Evolutionary conservation across 2,113 vertebrate genomes (phyloP).

Genomic region (Manacus vitellinus): DNA sequence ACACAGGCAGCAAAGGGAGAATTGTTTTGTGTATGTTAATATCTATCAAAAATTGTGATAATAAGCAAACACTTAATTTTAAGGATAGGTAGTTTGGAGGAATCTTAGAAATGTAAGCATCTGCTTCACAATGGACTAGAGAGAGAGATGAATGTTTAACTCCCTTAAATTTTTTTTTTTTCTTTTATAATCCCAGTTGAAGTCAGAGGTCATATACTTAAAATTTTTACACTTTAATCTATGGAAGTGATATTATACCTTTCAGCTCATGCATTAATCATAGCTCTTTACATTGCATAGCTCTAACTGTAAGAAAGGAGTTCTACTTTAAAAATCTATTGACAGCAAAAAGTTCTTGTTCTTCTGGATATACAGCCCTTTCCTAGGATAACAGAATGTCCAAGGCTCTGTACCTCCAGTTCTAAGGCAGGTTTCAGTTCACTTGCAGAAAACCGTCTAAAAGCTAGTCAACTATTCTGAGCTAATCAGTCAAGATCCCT

Average conservation of each 20-base stretch:
- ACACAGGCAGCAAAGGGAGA: not conserved
- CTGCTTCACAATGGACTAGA: not conserved
- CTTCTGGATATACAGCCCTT: not conserved
- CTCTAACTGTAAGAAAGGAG: not conserved
- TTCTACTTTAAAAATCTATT: not conserved
- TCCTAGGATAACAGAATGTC: not conserved
- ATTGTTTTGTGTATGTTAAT: not conserved
- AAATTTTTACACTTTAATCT: conserved; percentile 4
- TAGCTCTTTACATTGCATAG: not conserved
- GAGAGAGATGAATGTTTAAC: not conserved
- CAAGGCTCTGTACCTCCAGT: not conserved
- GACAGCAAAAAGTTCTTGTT: not conserved
- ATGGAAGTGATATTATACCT: not conserved
- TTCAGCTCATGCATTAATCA: conserved; percentile 15
- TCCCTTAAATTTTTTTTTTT: not conserved
- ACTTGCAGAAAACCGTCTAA: not conserved
- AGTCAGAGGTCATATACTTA: not conserved
- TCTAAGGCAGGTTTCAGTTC: not conserved
- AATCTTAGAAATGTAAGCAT: not conserved
- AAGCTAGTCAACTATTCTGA: not conserved
- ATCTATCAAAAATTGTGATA: not conserved
- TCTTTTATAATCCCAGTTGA: not conserved
- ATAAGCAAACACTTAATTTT: not conserved
- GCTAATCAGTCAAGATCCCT: not conserved
- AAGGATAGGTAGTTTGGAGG: not conserved